A percentile compares a stretch with the other conserved stretches of the same genome.
These are phyloP conservation scores for Excalfactoria chinensis DNA, from an alignment of 2,113 vertebrate genomes.

Conservation along the genomic window DNA sequence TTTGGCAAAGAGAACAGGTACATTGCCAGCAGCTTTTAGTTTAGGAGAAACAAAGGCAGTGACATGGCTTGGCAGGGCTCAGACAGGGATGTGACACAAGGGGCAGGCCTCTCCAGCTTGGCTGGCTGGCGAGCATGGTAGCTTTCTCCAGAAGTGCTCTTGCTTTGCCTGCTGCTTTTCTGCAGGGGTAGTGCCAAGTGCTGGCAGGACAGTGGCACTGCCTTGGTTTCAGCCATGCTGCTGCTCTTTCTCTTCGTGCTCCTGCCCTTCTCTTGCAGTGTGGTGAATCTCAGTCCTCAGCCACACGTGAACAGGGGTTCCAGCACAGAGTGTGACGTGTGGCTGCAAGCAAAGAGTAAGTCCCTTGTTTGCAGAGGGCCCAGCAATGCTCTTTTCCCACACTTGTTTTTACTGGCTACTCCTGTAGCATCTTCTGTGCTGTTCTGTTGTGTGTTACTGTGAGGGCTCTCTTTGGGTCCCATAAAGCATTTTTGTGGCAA, in stretches of 20 bases:
- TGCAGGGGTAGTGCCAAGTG: neutral
- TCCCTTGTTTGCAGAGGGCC: neutral
- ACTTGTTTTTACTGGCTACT: neutral
- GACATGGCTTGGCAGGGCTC: neutral
- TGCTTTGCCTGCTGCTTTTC: neutral
- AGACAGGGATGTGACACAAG: no score
- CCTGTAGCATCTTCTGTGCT: neutral
- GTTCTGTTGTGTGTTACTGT: neutral
- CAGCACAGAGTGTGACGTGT: neutral
- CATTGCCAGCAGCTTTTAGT: neutral
- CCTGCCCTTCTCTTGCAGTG: neutral
- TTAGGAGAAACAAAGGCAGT: neutral
- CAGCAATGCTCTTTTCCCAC: accelerated
- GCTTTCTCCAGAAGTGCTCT: neutral
- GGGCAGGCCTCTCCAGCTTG: neutral
- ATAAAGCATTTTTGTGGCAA: neutral
- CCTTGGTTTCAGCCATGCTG: neutral
- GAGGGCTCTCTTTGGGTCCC: neutral
- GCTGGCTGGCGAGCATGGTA: neutral
- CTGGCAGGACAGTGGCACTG: neutral
- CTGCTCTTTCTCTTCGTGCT: neutral
- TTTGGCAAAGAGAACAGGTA: neutral
- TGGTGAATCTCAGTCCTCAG: neutral
- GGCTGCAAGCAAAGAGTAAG: neutral
- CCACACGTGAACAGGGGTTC: accelerated